Evolutionary conservation across 2,113 vertebrate species (phyloP).

Genomic region (Passer domesticus): DNA sequence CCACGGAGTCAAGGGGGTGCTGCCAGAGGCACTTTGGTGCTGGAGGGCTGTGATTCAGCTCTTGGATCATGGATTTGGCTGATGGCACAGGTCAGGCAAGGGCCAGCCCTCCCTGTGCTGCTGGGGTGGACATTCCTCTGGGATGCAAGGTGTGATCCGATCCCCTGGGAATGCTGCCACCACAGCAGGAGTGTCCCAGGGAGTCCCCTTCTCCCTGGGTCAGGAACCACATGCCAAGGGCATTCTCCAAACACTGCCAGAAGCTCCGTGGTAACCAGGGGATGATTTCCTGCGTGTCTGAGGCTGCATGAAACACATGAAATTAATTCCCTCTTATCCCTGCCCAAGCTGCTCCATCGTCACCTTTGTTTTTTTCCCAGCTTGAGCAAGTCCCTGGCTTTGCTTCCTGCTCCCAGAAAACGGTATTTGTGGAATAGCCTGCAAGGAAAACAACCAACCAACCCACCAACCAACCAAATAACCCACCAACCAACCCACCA

Average conservation of each 20-base stretch:
- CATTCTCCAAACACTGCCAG: accelerated
- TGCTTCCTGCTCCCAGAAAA: not conserved
- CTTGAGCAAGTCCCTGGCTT: not conserved
- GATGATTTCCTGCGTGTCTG: accelerated
- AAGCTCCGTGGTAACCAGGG: accelerated
- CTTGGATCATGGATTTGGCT: not conserved
- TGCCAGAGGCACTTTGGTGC: not conserved
- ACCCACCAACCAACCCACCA: not conserved
- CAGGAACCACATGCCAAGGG: not conserved
- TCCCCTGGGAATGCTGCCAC: not conserved
- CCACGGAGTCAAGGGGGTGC: accelerated
- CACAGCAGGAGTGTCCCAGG: not conserved
- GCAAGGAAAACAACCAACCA: not conserved
- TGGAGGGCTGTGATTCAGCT: not conserved
- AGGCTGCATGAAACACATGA: not conserved
- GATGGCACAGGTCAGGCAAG: not conserved
- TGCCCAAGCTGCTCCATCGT: not conserved
- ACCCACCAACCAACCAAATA: too few species aligned
- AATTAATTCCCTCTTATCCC: not conserved
- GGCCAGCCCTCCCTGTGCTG: accelerated
- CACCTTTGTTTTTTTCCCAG: not conserved
- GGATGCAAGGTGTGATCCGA: accelerated
- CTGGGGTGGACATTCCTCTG: not conserved
- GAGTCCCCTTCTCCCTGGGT: not conserved
- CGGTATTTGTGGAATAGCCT: not conserved